Percentiles rank a stretch among this genome's conserved stretches.
Evolutionary conservation across 1,140 invertebrate species (phyloP).

Genomic region (Drosophila pandora): DNA sequence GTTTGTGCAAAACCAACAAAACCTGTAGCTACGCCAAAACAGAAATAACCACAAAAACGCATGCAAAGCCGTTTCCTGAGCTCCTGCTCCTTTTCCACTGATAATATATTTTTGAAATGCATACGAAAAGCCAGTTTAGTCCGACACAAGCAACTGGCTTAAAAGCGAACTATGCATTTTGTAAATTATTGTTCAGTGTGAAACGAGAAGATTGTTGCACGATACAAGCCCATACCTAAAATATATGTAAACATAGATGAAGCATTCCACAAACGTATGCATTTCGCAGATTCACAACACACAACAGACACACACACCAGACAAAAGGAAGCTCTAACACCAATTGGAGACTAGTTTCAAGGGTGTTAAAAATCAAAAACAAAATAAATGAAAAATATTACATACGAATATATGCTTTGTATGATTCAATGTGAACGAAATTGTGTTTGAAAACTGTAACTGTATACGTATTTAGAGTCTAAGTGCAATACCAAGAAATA

Average conservation of each 20-base stretch:
- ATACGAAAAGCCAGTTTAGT: slow-evolving; percentile 15
- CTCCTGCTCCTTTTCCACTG: slow-evolving; percentile 19
- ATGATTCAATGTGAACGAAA: slow-evolving; percentile 54
- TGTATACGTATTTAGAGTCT: slow-evolving; percentile 79
- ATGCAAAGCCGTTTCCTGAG: background rate
- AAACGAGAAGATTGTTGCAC: slow-evolving; percentile 63
- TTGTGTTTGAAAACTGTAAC: slow-evolving; percentile 66
- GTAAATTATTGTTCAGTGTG: slow-evolving; percentile 67
- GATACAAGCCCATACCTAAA: slow-evolving; percentile 16
- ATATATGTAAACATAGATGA: slow-evolving; percentile 20
- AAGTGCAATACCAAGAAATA: slow-evolving; percentile 74
- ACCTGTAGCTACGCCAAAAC: slow-evolving; percentile 51
- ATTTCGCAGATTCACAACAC: slow-evolving; percentile 25
- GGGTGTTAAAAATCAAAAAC: slow-evolving; percentile 27
- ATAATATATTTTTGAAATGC: slow-evolving; percentile 65
- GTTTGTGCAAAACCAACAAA: slow-evolving; percentile 55
- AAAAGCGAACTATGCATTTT: slow-evolving; percentile 36
- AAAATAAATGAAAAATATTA: slow-evolving; percentile 22
- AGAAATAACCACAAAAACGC: slow-evolving; percentile 6
- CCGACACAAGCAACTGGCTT: slow-evolving; percentile 17
- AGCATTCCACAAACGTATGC: slow-evolving; percentile 38
- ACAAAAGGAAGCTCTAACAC: slow-evolving; percentile 17
- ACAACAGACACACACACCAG: slow-evolving; percentile 22
- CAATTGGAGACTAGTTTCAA: slow-evolving; percentile 43
- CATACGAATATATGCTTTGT: slow-evolving; percentile 34